Evolutionary conservation across 2,113 vertebrate genomes (phyloP), one percentile per base, ranked within the genome.

Genomic region (Mirounga angustirostris): DNA sequence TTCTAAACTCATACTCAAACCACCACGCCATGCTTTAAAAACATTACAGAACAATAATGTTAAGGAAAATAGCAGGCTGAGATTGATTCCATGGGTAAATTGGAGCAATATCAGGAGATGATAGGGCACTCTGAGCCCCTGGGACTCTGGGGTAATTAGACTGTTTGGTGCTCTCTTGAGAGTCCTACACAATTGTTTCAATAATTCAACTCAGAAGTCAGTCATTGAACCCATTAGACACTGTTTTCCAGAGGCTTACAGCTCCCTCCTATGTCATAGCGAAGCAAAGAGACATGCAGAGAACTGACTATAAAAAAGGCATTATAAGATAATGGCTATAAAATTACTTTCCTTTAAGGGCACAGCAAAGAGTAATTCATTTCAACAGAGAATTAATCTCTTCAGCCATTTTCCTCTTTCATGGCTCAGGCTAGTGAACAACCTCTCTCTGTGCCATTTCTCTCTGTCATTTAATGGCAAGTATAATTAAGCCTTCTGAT

Each of bases 81-180:
- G 36, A 22, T 18, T 0, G 13, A 36, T 28, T 43, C 67, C 54
- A 9, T 1, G 43, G 40, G 30, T 78, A 40, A 58, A 65, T 14
- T 22, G 50, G 5, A 94, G 33, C 2, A 92, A 3, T 26, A 13
- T 30, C n/a, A 24, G 30, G 43, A 85, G 80, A 33, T 0, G 1
- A 46, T 0, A 7, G 33, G n/a, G 12, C 10, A 13, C 43, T 5
- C 4, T 13, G 4, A 33, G 50, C 16, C 14, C 15, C 0, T 58
- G 18, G 28, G 14, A 30, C 16, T 36, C 69, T n/a, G 0, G 0
- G 18, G n/a, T 30, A 13, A 10, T n/a, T 19, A 28, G 46, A 87
- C 24, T 3, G 5, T 1, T 15, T 15, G 36, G 7, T 12, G 24
- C 33, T 69, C 2, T 40, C 43, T 40, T 36, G 16, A 71, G 56